phyloP scores from a whole-genome alignment of 2,888 invertebrate genomes.

The Uropetala carovei region DNA sequence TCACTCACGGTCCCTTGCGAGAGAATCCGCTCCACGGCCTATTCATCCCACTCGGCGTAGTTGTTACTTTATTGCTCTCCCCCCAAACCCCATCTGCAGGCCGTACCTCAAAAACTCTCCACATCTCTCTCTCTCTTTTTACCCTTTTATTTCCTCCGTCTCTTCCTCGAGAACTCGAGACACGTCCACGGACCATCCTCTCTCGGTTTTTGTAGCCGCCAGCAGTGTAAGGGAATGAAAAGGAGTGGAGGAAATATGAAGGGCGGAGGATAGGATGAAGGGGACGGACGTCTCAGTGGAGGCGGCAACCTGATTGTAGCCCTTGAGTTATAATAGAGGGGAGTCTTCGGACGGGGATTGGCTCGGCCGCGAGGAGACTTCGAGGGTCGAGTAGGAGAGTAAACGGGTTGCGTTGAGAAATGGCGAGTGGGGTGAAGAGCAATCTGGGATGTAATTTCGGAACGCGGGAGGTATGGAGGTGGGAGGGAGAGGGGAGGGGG shows the following conservation, averaged over 20 bases:
- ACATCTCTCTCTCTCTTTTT: background rate
- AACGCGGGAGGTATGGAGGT: background rate
- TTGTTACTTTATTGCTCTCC: background rate
- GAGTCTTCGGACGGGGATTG: constrained; percentile 7
- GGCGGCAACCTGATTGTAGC: constrained; percentile 52
- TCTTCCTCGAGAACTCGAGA: background rate
- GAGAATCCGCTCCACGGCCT: background rate
- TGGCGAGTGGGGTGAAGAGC: background rate
- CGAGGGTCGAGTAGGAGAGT: constrained; percentile 25
- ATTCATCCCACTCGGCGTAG: background rate
- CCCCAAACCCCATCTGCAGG: background rate
- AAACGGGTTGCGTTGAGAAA: constrained; percentile 43
- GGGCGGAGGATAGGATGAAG: background rate
- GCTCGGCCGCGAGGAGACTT: constrained; percentile 43
- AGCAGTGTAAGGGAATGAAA: background rate
- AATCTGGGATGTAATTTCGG: background rate
- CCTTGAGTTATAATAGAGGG: constrained; percentile 41
- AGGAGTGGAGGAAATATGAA: background rate
- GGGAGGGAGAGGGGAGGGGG: background rate
- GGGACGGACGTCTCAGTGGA: background rate
- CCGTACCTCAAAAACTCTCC: background rate
- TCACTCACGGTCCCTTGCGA: background rate
- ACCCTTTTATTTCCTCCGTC: background rate
- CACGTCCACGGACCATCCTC: constrained; percentile 23
- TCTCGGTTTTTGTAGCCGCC: constrained; percentile 33